Evolutionary conservation across 2,888 invertebrate species (phyloP).

Genomic region (Malachius bipustulatus): DNA sequence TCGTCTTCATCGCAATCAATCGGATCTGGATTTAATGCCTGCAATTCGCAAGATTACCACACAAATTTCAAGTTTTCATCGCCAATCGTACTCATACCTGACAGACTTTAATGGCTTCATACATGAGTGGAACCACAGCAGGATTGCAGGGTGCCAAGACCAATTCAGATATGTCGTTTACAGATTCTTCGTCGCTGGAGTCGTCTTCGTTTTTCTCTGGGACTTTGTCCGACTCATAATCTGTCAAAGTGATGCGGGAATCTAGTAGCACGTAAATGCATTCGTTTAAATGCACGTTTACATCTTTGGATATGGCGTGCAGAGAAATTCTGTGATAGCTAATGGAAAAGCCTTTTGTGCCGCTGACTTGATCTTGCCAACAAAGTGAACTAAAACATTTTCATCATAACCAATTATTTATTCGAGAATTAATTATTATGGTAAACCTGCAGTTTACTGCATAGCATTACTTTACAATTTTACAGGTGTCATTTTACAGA

Average conservation of each 20-base stretch:
- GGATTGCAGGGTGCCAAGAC: slow-evolving; percentile 57
- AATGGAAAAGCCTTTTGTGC: slow-evolving; percentile 50
- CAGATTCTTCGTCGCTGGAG: slow-evolving; percentile 40
- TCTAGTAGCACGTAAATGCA: slow-evolving; percentile 62
- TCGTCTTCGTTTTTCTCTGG: slow-evolving; percentile 29
- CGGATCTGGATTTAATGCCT: slow-evolving; percentile 64
- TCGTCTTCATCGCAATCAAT: slow-evolving; percentile 48
- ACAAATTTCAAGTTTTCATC: too few relatives aligned
- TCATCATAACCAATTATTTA: too few relatives aligned
- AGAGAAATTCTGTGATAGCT: slow-evolving; percentile 56
- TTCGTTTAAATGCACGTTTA: slow-evolving; percentile 46
- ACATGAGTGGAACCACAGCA: slow-evolving; percentile 53
- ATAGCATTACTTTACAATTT: too few relatives aligned
- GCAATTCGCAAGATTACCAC: slow-evolving; percentile 7
- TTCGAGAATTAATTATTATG: too few relatives aligned
- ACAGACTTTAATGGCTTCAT: slow-evolving; percentile 62
- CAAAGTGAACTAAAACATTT: too few relatives aligned
- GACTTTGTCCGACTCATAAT: slow-evolving; percentile 9
- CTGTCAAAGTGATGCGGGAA: slow-evolving; percentile 43
- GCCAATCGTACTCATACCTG: too few relatives aligned
- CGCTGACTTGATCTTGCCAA: slow-evolving; percentile 50
- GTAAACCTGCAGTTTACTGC: too few relatives aligned
- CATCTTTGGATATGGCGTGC: slow-evolving; percentile 59
- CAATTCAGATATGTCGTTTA: slow-evolving; percentile 53
- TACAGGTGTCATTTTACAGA: too few relatives aligned